Evolutionary conservation across 2,888 invertebrate genomes (phyloP), one percentile per base, ranked within the genome.

Genomic region (Trachelus tabidus): DNA sequence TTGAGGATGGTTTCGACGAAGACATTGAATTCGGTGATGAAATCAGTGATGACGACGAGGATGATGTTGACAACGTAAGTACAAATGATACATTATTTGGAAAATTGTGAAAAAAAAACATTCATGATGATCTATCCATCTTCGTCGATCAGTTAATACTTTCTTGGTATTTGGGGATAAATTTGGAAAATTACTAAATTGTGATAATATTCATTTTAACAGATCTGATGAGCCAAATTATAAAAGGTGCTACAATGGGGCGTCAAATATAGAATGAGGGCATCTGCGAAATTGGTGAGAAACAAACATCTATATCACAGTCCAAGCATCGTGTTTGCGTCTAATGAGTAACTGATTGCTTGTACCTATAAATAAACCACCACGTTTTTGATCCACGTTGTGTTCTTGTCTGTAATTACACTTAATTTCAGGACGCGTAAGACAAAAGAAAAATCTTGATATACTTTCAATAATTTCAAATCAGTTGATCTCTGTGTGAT

Each of bases 1-100:
- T 97, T 84, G 97, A 98, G 90, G 98, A 98, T 92, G 98, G 97
- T 87, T 95, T 97, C 90, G 98, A 98, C 92, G 98, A 98, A 92
- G 98, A 98, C 92, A 98, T 98, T 92, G 98, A 98, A 92, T 98
- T 98, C 90, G 98, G 98, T 85, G 98, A 98, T 93, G 97, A 98
- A 93, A 97, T 97, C 91, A 97, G 97, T 92, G 97, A 97, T 87
- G 97, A 96, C 88, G 97, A 97, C 91, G 97, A 97, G 92, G 97
- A 93, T 87, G 92, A 93, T 82, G 93, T 93, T 79, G 93, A 93
- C 85, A 92, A 92, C 84, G 92, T 92, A 84, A 90, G 92, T 89
- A 31, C 1, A 40, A 40, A 34, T 15, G 23, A 56, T 56, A 56
- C 0, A 35, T 73, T 12, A 35, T 34, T 75, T 73, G 23, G 30